Conservation (phyloP, 2,797 vertebrate genomes). For the Rhynchotus rufescens region DNA sequence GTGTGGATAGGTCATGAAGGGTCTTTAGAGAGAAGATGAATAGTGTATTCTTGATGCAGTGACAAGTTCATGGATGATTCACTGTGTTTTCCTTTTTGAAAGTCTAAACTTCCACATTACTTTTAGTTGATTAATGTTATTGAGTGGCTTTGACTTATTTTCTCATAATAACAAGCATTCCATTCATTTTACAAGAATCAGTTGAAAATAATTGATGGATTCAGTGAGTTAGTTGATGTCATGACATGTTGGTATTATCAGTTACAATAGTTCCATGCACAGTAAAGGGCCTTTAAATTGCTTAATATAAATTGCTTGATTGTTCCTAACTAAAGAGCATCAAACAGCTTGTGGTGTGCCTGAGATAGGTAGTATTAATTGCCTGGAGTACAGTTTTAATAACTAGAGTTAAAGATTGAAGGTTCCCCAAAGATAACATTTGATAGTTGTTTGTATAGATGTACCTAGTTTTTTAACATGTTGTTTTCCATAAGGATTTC, state of each 20-base stretch:
- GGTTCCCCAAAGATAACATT: not conserved
- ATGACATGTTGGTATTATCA: not conserved
- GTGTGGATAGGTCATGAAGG: conserved; percentile 4
- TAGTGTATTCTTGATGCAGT: not conserved
- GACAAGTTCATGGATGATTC: conserved; percentile 49
- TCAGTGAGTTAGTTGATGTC: not conserved
- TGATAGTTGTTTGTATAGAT: not conserved
- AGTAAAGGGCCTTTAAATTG: not conserved
- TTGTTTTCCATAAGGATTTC: not conserved
- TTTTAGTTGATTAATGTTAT: conserved; percentile 52
- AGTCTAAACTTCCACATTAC: conserved; percentile 26
- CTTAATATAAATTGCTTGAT: conserved; percentile 12
- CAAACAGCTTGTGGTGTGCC: not conserved
- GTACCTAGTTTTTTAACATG: not conserved
- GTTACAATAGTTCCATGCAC: conserved; percentile 4
- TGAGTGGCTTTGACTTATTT: conserved; percentile 14
- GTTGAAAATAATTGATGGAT: conserved; percentile 12
- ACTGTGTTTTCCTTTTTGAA: not conserved
- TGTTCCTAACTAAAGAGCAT: not conserved
- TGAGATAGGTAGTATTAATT: not conserved
- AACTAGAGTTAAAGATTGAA: not conserved
- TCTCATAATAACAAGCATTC: conserved; percentile 13
- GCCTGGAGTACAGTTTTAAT: not conserved
- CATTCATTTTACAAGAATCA: conserved; percentile 4
- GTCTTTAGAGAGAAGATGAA: conserved; percentile 12